A percentile compares a stretch with the other conserved stretches of the same genome.
These are phyloP conservation scores for Maniola hyperantus DNA, from an alignment of 2,888 invertebrate species.

Conservation along the genomic window DNA sequence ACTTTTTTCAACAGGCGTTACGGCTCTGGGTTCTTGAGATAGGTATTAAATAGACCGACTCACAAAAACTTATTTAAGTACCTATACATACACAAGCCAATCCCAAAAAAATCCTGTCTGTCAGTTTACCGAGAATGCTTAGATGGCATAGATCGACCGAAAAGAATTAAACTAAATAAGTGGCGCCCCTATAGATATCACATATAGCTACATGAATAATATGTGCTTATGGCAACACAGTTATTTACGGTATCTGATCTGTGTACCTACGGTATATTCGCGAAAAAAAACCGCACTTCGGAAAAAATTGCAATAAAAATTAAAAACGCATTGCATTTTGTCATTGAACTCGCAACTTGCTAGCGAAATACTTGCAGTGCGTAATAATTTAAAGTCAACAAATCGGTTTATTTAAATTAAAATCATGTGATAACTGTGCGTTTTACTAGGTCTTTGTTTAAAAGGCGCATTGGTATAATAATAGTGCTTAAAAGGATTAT, in stretches of 20 bases:
- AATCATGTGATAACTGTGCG: slow-evolving; percentile 52
- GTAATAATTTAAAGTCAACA: background rate
- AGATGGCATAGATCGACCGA: no score
- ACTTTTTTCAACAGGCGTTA: no score
- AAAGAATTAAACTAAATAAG: no score
- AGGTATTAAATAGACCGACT: no score
- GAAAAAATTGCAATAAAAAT: background rate
- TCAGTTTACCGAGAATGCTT: no score
- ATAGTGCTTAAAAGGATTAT: slow-evolving; percentile 10
- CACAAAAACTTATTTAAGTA: no score
- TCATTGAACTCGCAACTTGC: background rate
- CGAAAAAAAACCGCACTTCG: background rate
- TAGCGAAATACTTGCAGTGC: background rate
- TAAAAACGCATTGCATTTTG: slow-evolving; percentile 1
- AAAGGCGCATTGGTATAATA: slow-evolving; percentile 20
- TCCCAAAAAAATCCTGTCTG: no score
- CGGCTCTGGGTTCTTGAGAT: no score
- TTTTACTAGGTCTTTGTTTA: slow-evolving; percentile 43
- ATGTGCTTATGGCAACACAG: background rate
- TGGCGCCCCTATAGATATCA: no score
- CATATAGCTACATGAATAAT: no score
- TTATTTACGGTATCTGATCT: background rate
- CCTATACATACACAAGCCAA: no score
- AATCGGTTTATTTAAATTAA: slow-evolving; percentile 46
- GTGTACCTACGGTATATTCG: no score